A percentile compares a stretch with the other conserved stretches of the same genome.
phyloP scores from a whole-genome alignment of 1,140 invertebrate genomes.

The Chymomyza costata region DNA sequence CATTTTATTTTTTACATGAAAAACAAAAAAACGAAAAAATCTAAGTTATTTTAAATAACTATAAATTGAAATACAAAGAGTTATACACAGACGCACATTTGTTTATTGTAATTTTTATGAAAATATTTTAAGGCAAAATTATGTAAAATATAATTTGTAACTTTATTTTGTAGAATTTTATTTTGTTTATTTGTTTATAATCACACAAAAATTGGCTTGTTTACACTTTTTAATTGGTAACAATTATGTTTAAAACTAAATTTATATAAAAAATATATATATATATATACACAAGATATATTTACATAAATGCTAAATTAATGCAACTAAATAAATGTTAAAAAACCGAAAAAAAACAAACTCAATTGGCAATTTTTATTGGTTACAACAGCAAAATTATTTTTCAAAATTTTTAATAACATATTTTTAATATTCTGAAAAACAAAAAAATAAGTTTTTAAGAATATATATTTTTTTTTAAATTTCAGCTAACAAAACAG shows the following conservation, averaged over 20 bases:
- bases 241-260: conserved; percentile 46
- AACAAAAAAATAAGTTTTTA: too few relatives aligned
- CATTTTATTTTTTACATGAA: conserved; percentile 21
- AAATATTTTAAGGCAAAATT: conserved; percentile 21
- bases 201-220: conserved; percentile 60
- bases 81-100: conserved; percentile 11
- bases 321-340: conserved; percentile 72
- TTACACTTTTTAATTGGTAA: conserved; percentile 64
- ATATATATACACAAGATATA: conserved; percentile 46
- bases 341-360: conserved; percentile 53
- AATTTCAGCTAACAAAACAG: too few relatives aligned
- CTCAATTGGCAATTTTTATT: conserved; percentile 61
- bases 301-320: conserved; percentile 56
- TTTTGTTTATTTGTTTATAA: conserved; percentile 35
- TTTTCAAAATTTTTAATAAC: conserved; percentile 9
- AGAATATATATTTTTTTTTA: neutral
- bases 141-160: conserved; percentile 51
- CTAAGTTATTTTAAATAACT: conserved; percentile 69
- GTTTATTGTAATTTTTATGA: conserved; percentile 47
- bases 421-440: too few relatives aligned
- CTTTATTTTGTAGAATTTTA: conserved; percentile 28
- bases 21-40: too few relatives aligned
- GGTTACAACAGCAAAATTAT: conserved; percentile 18
- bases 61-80: conserved; percentile 47
- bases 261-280: conserved; percentile 37